Evolutionary conservation across 2,113 vertebrate genomes (phyloP), one percentile per base, ranked within the genome.

Genomic region (Rhinichthys klamathensis): DNA sequence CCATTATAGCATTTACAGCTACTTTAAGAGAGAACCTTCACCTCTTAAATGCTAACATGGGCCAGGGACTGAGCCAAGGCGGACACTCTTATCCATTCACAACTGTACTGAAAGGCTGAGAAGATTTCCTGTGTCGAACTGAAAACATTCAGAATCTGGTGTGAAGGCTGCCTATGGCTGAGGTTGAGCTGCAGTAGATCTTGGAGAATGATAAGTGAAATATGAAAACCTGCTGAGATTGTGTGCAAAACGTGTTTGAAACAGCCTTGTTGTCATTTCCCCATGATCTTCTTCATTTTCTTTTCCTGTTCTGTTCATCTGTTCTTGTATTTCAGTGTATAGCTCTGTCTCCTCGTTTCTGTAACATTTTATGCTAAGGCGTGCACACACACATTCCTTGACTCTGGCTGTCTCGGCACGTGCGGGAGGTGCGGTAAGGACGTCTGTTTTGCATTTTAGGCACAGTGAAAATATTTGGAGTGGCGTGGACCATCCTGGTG

Each of bases 401-500:
- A 86, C 83, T 87, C 80, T 88, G 86, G 90, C 87, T 11, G 79
- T 86, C 84, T 89, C 86, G 90, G 89, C 91, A 90, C 54, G 76
- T 90, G 91, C 86, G 9, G 61, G 61, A 86, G 84, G 75, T 38
- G 70, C 75, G 83, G 80, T 58, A 35, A 46, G 51, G 44, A 77
- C 65, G 85, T 92, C 92, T 93, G 92, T 86, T 92, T 90, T 89
- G 88, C 88, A 83, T 91, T 91, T 84, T 86, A 84, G 81, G 25
- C 70, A 65, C 72, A 82, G 38, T 75, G 76, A 67, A 89, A 91
- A 82, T 91, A 91, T 92, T 91, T 93, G 90, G 80, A 91, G 82
- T 84, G 88, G 54, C 25, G 81, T 63, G 81, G 75, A 63, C 21
- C 27, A 56, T 77, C 23, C 46, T 41, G 74, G 60, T 49, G 89